These are phyloP conservation scores for Nebria brevicollis DNA, from an alignment of 2,888 invertebrate genomes.

Conservation along the genomic window DNA sequence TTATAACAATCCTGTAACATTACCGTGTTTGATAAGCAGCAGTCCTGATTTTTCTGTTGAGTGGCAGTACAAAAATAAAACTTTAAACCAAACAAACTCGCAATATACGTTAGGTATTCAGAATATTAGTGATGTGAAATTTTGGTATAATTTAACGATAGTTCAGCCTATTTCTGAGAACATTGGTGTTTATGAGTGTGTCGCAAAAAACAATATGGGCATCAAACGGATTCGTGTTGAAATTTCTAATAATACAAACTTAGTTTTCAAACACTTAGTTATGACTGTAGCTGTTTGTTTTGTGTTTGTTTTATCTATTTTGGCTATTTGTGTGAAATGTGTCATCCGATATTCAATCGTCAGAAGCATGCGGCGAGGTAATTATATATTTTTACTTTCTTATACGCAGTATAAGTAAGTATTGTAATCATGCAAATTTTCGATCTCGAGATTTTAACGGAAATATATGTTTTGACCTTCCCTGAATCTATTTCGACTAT, in stretches of 20 bases:
- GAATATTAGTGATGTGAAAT: not conserved
- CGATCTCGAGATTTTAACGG: too few species aligned
- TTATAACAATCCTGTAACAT: not conserved
- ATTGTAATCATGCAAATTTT: too few species aligned
- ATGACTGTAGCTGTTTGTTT: not conserved
- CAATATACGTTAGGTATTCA: not conserved
- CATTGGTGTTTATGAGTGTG: not conserved
- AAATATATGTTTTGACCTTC: too few species aligned
- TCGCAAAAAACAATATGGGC: not conserved
- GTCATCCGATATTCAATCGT: not conserved
- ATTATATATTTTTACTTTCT: not conserved
- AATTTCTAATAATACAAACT: not conserved
- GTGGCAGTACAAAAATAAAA: not conserved
- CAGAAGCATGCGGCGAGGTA: not conserved
- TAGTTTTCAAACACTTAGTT: not conserved
- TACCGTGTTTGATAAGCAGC: not conserved
- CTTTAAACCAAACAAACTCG: not conserved
- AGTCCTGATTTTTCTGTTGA: not conserved
- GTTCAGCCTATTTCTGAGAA: not conserved
- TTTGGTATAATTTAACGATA: not conserved
- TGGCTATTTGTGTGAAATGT: not conserved
- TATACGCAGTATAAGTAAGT: too few species aligned
- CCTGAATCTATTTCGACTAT: too few species aligned
- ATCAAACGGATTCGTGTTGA: not conserved
- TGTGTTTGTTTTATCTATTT: not conserved